Evolutionary conservation across 2,888 invertebrate genomes (phyloP), one percentile per base, ranked within the genome.

Genomic region (Netelia fuscicornis): DNA sequence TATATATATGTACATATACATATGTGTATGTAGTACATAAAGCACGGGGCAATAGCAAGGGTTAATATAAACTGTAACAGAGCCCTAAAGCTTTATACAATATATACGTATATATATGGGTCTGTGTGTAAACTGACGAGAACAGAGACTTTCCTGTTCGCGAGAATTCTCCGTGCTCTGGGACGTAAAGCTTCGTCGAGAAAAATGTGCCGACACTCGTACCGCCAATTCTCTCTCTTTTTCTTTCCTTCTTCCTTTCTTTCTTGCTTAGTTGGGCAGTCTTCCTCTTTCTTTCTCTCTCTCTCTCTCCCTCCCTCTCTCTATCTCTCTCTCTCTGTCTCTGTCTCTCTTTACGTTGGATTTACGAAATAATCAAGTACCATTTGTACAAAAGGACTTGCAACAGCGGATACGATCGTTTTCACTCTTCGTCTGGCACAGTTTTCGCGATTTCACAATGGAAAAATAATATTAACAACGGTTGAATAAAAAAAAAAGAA

Each of bases 71-170:
- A 5, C 30, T 30, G 30, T 30, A 30, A 30, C 30, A 5, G 30
- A 84, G 81, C 84, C 84, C 81, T 84, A 37, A 62, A 76, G 81
- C 23, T 54, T 48, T 52, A 52, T n/a, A 17, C 67, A 62, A 67
- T n/a, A 68, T 54, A 75, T 79, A 79, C 74, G 52, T 52, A 62
- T 60, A 74, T 20, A 62, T 30, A 62, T 76, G 64, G 30, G 30
- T 56, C n/a, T 48, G 20, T 25, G 56, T 44, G 20, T 58, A 64
- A 37, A 70, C 54, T 64, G 25, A 60, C 60, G 58, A 78, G 82
- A 84, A 84, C 84, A 84, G 84, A 74, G 81, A 78, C 68, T 81
- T 81, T 84, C 70, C 81, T 84, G 84, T 84, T 84, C 77, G 60
- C 76, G 17, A 62, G 77, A 48, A 77, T 81, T 52, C 71, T 44